Evolutionary conservation across 37 sponge, comb jelly and placozoan genomes (phyloP).

Genomic region (Petrosia ficiformis): DNA sequence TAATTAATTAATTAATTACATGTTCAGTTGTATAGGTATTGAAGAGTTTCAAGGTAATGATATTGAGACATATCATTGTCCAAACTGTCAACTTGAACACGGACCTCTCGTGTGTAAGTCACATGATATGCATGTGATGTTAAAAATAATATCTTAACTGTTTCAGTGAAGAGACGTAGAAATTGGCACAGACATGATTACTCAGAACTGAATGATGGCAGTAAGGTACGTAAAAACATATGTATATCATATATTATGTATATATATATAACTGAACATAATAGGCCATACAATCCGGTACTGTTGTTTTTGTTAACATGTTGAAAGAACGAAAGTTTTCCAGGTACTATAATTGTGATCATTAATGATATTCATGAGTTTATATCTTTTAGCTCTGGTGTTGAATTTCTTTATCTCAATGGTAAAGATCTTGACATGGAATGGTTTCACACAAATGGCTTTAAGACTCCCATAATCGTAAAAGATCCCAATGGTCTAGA

Average conservation of each 20-base stretch:
- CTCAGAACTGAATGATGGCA: conserved; percentile 71
- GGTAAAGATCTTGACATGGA: conserved; percentile 64
- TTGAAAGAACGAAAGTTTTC: conserved; percentile 49
- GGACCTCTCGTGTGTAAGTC: conserved; percentile 77
- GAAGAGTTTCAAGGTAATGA: conserved; percentile 78
- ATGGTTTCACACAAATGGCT: conserved; percentile 70
- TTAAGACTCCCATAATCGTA: conserved; percentile 72
- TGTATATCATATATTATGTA: too few relatives aligned
- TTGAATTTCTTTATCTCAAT: conserved; percentile 32
- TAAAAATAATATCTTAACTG: background rate
- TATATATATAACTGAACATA: background rate
- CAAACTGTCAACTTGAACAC: conserved; percentile 66
- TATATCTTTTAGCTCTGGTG: conserved; percentile 26
- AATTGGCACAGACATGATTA: conserved; percentile 82
- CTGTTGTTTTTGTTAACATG: conserved; percentile 55
- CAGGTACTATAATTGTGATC: conserved; percentile 4
- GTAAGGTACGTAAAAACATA: conserved; percentile 42
- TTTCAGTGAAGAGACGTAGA: conserved; percentile 71
- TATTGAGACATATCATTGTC: conserved; percentile 91
- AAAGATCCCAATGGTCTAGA: conserved; percentile 70
- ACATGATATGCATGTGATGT: background rate
- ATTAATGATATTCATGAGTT: background rate
- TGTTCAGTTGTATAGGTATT: conserved; percentile 78
- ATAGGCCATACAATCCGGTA: conserved; percentile 80
- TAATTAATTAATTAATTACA: too few relatives aligned